These are phyloP conservation scores for Athalia circularis DNA, from an alignment of 2,888 invertebrate genomes.

Conservation along the genomic window DNA sequence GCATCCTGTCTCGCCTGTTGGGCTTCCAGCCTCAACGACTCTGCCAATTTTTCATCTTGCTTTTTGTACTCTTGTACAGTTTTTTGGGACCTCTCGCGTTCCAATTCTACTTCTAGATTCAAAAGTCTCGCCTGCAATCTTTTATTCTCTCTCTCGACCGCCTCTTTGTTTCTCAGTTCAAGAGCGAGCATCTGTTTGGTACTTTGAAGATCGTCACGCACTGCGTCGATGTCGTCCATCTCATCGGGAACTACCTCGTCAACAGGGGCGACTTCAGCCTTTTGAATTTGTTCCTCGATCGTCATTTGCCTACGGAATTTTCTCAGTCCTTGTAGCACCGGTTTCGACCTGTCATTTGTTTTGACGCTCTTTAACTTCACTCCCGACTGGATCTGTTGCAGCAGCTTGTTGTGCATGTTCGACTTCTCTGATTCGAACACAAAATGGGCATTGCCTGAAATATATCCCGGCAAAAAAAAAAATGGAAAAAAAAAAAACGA, in stretches of 20 bases:
- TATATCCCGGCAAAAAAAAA: constrained; percentile 32
- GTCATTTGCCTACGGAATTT: constrained; percentile 94
- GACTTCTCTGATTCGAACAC: constrained; percentile 91
- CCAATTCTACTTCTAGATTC: constrained; percentile 88
- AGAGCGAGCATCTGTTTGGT: constrained; percentile 93
- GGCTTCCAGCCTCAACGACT: constrained; percentile 84
- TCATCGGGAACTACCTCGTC: constrained; percentile 83
- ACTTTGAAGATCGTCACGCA: constrained; percentile 92
- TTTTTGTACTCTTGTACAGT: constrained; percentile 64
- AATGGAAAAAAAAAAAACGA: constrained; percentile 13
- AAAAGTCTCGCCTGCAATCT: constrained; percentile 85
- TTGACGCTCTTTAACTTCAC: constrained; percentile 84
- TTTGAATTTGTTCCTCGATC: constrained; percentile 91
- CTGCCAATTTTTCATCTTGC: constrained; percentile 81
- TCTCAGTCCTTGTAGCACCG: constrained; percentile 87
- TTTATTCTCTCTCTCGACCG: constrained; percentile 90
- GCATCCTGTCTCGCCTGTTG: constrained; percentile 86
- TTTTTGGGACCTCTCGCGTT: constrained; percentile 79
- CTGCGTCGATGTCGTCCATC: constrained; percentile 93
- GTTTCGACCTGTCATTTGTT: constrained; percentile 91
- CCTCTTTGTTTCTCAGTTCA: constrained; percentile 90
- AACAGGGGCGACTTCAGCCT: constrained; percentile 77
- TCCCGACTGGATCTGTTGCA: constrained; percentile 89
- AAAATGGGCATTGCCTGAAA: constrained; percentile 83
- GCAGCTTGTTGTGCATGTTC: constrained; percentile 86